Evolutionary conservation across 2,113 vertebrate genomes (phyloP).

Genomic region (Prochilodus magdalenae): DNA sequence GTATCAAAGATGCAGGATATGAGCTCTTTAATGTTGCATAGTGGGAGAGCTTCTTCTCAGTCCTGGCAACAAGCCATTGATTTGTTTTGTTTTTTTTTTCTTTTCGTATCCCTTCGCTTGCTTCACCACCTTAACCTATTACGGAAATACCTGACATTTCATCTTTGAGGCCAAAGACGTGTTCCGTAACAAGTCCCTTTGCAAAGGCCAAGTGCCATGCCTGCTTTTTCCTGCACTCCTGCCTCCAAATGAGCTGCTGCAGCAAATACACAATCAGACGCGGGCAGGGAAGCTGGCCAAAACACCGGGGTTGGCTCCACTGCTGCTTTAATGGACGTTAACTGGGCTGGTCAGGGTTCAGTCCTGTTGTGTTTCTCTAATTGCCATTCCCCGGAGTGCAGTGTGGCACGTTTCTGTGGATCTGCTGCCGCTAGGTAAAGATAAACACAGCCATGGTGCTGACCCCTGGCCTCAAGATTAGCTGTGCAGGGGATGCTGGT

Average conservation of each 20-base stretch:
- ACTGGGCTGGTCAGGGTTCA: constrained; percentile 45
- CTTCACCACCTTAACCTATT: constrained; percentile 6
- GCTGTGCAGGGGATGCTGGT: not conserved
- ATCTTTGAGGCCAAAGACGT: constrained; percentile 1
- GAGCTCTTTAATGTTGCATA: not conserved
- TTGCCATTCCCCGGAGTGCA: constrained; percentile 29
- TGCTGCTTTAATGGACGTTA: constrained; percentile 31
- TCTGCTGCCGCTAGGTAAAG: constrained; percentile 20
- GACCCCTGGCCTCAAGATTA: not conserved
- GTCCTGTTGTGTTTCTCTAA: constrained; percentile 41
- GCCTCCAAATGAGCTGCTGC: not conserved
- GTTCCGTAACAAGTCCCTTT: not conserved
- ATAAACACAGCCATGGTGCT: constrained; percentile 36
- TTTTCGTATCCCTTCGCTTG: not conserved
- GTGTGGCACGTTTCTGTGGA: constrained; percentile 38
- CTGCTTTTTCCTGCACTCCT: not conserved
- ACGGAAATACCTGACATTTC: constrained; percentile 14
- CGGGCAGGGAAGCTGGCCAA: constrained; percentile 12
- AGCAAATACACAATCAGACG: constrained; percentile 22
- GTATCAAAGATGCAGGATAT: not conserved
- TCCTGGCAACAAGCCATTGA: not conserved
- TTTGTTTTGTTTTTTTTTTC: not conserved
- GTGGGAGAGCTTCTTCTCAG: not conserved
- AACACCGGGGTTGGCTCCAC: not conserved
- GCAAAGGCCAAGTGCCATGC: not conserved